Conservation (phyloP, 1,140 invertebrate genomes). For the Bicyclus anynana region DNA sequence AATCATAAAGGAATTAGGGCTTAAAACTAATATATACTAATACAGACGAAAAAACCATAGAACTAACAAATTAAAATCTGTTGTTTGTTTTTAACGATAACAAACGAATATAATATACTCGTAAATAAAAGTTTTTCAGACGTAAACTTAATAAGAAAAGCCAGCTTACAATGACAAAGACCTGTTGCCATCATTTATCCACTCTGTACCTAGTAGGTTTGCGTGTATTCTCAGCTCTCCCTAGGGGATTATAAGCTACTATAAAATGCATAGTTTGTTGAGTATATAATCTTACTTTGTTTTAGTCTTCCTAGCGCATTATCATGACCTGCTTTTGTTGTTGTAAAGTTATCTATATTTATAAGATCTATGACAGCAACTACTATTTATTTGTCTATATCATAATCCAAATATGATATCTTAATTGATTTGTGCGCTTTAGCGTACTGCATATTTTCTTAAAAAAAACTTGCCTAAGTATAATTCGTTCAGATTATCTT, state of each 20-base stretch:
- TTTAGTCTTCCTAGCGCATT: background rate
- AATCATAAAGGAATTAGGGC: too few relatives aligned
- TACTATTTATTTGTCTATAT: too few relatives aligned
- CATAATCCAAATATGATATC: too few relatives aligned
- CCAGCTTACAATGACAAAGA: background rate
- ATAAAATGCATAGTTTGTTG: background rate
- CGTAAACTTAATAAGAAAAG: background rate
- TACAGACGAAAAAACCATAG: too few relatives aligned
- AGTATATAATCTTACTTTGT: background rate
- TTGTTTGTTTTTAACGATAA: too few relatives aligned
- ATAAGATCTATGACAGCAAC: too few relatives aligned
- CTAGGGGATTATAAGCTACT: background rate
- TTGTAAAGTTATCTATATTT: background rate
- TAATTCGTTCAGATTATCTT: background rate
- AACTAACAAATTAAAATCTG: too few relatives aligned
- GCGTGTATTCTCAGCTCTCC: background rate
- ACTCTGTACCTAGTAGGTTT: background rate
- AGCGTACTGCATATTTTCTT: too few relatives aligned
- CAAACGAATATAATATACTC: too few relatives aligned
- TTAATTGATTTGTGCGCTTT: too few relatives aligned
- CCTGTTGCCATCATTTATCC: background rate
- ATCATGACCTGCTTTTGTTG: background rate
- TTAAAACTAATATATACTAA: too few relatives aligned
- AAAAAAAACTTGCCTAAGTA: too few relatives aligned
- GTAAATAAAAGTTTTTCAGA: background rate